phyloP scores from a whole-genome alignment of 2,888 invertebrate genomes.

The Cyrtodaria siliqua region DNA sequence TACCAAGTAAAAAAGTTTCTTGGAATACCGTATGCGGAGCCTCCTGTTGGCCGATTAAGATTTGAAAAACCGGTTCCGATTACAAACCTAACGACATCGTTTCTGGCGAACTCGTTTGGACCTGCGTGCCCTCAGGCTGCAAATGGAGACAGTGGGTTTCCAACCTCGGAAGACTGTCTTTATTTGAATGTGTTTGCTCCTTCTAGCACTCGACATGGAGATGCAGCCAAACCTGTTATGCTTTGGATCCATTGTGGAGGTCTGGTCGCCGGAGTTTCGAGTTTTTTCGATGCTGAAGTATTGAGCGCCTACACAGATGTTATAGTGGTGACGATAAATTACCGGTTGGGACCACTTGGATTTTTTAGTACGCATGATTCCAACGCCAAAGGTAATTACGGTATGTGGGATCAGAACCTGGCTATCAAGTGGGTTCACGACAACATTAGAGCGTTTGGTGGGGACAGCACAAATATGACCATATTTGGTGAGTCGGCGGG shows the following conservation, averaged over 20 bases:
- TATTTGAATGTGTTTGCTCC: constrained; percentile 34
- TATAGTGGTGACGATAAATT: constrained; percentile 36
- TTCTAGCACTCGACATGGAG: background rate
- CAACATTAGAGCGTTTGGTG: constrained; percentile 33
- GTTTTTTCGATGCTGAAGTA: constrained; percentile 1
- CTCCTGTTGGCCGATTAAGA: too few relatives aligned
- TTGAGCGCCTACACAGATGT: constrained; percentile 24
- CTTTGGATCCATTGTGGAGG: constrained; percentile 35
- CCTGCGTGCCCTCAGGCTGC: too few relatives aligned
- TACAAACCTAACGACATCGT: too few relatives aligned
- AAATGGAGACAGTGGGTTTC: too few relatives aligned
- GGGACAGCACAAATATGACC: constrained; percentile 17
- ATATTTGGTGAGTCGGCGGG: constrained; percentile 43
- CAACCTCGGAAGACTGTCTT: constrained; percentile 36
- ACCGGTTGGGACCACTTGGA: constrained; percentile 23
- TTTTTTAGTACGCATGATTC: constrained; percentile 28
- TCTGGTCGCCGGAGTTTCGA: constrained; percentile 4
- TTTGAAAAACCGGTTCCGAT: too few relatives aligned
- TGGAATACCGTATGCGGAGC: too few relatives aligned
- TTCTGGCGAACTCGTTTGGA: too few relatives aligned
- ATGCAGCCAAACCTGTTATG: constrained; percentile 25
- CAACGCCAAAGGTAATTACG: constrained; percentile 20
- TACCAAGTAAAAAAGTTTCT: too few relatives aligned
- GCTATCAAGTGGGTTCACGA: constrained; percentile 40
- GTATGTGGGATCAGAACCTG: constrained; percentile 39